Base-by-base conservation (phyloP, 2,888 invertebrate genomes). In the Pteria penguin region DNA sequence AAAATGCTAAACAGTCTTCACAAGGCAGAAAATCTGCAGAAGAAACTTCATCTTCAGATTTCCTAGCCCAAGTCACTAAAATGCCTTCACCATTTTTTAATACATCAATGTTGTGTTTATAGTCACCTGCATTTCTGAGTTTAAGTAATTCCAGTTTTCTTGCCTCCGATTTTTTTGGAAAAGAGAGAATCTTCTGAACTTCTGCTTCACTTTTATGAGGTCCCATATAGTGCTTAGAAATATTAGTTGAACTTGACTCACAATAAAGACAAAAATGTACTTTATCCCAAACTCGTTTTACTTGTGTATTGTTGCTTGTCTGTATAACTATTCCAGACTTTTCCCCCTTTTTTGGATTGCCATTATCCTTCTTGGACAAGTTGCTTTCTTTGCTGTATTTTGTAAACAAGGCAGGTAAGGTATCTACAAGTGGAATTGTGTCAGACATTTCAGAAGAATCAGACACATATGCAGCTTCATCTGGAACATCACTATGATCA, bases 81-180 rank as follows among this genome's bases (percentile, higher is more conserved):
- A 22, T 32, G 36, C 78, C 78, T 33, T 74, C 32, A 27, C 74
- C 78, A 22, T 60, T 55, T 54, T 71, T 74, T 8, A 78, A n/a
- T 61, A 74, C 78, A 32, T 61, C 54, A 11, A 52, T 65, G 57
- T 78, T 78, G 57, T 78, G 70, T 36, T 74, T 58, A 52, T 66
- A 78, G 27, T 78, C 73, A 2, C 78, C 74, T 31, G 78, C 71
- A 32, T 74, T 78, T 74, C 78, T 74, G n/a, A 78, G 61, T 60
- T 65, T 63, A 26, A 60, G 2, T 60, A 78, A 11, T 32, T 63
- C 74, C 31, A 70, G 36, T 11, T 29, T 67, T 63, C 78, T 75
- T 32, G 68, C 67, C 31, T 73, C 29, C 57, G 78, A 78, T 1
- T 57, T 14, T 14, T 45, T 31, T 22, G 61, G 57, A 45, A 55